Conservation (phyloP, 1,140 invertebrate species). For the Zaprionus ornatus region DNA sequence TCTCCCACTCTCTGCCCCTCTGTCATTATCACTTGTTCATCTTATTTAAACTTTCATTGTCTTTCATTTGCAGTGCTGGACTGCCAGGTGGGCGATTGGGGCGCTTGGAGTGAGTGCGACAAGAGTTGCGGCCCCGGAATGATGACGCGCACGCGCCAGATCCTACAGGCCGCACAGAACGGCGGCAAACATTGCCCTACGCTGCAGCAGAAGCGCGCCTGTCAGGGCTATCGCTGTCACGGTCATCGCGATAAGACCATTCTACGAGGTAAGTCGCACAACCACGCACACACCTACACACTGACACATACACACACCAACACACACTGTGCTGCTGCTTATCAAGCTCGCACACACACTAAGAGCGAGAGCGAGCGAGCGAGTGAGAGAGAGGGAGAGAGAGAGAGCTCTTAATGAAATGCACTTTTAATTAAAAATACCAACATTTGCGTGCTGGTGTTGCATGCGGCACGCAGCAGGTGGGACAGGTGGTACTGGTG, state of each 20-base stretch:
- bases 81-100: constrained; percentile 91
- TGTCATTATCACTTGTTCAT: neutral
- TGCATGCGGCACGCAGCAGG: constrained; percentile 17
- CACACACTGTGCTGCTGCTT: constrained; percentile 1
- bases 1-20: neutral
- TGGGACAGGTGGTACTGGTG: neutral
- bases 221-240: constrained; percentile 89
- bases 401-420: constrained; percentile 43
- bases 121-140: constrained; percentile 90
- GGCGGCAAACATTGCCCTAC: constrained; percentile 91
- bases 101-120: constrained; percentile 90
- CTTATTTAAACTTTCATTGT: neutral
- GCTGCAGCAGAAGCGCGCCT: constrained; percentile 89
- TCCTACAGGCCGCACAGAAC: constrained; percentile 88
- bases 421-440: constrained; percentile 58
- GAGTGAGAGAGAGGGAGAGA: too few relatives aligned
- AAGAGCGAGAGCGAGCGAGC: too few relatives aligned
- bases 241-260: constrained; percentile 87
- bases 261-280: constrained; percentile 86
- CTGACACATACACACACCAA: neutral
- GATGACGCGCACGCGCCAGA: constrained; percentile 87
- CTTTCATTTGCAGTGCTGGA: constrained; percentile 88
- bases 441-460: constrained; percentile 5
- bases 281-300: constrained; percentile 10
- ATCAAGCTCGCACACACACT: neutral